Conservation (phyloP, 2,797 vertebrate species). For the Carapus acus region DNA sequence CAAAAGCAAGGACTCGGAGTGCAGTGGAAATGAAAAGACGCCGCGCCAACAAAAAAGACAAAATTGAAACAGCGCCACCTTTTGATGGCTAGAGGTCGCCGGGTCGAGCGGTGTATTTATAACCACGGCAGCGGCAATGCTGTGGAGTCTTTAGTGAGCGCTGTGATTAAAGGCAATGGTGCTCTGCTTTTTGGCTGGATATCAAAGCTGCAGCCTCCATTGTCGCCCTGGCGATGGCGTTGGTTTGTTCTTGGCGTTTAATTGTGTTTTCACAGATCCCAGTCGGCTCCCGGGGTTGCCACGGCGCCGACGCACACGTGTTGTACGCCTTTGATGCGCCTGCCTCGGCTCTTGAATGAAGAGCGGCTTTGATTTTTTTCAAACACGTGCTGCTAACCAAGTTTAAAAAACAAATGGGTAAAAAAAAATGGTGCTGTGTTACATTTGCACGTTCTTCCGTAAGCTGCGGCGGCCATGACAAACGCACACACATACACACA, state of each 20-base stretch:
- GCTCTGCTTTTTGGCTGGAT: conserved; percentile 14
- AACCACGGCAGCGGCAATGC: too few species aligned
- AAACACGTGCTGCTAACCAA: too few species aligned
- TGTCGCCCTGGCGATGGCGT: too few species aligned
- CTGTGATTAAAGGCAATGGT: conserved; percentile 27
- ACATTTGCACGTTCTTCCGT: too few species aligned
- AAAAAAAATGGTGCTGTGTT: too few species aligned
- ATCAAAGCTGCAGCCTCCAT: conserved; percentile 44
- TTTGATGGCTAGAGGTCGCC: conserved; percentile 24
- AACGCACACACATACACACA: too few species aligned
- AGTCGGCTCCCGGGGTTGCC: conserved; percentile 45
- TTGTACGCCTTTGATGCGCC: conserved; percentile 51
- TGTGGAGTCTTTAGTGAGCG: conserved; percentile 29
- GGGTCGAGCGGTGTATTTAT: conserved; percentile 49
- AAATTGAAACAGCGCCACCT: conserved; percentile 4
- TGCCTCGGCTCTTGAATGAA: conserved; percentile 51
- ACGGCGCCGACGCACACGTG: conserved; percentile 45
- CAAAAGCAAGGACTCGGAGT: too few species aligned
- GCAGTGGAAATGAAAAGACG: conserved; percentile 22
- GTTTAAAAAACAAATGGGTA: too few species aligned
- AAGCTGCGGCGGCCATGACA: too few species aligned
- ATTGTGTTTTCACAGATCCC: conserved; percentile 55
- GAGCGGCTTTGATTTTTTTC: conserved; percentile 53
- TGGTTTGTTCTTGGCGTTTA: conserved; percentile 48
- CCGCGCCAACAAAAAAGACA: not conserved